Percentiles rank a stretch among this genome's conserved stretches.
These are phyloP conservation scores for Drosophila neonasuta DNA, from an alignment of 2,888 invertebrate species.

Conservation along the genomic window DNA sequence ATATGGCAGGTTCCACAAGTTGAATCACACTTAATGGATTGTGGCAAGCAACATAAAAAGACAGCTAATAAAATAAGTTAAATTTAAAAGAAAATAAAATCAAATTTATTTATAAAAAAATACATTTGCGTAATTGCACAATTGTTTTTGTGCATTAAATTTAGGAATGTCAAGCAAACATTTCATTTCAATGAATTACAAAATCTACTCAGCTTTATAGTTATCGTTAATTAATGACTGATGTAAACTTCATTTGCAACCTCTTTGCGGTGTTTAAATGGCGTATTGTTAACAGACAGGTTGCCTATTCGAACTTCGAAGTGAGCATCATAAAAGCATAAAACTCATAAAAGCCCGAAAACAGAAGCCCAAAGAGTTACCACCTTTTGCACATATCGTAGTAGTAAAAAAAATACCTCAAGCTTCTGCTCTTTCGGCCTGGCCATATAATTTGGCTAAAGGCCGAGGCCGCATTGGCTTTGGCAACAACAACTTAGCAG, in stretches of 20 bases:
- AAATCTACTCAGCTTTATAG: slow-evolving; percentile 8
- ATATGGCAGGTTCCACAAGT: slow-evolving; percentile 28
- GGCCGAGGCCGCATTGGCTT: slow-evolving; percentile 40
- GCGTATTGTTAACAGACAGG: slow-evolving; percentile 16
- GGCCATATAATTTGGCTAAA: slow-evolving; percentile 73
- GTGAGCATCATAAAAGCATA: slow-evolving; percentile 28
- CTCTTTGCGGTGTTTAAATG: slow-evolving; percentile 3
- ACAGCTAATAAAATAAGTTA: too few relatives aligned
- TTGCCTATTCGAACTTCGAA: slow-evolving; percentile 2
- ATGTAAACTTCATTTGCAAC: slow-evolving; percentile 5
- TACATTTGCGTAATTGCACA: too few relatives aligned
- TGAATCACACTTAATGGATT: too few relatives aligned
- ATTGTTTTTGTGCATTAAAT: too few relatives aligned
- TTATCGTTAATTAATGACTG: slow-evolving; percentile 17
- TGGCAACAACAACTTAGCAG: slow-evolving; percentile 26
- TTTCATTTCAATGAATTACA: not conserved
- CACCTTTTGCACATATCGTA: slow-evolving; percentile 32
- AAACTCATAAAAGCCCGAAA: slow-evolving; percentile 24
- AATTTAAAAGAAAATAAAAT: too few relatives aligned
- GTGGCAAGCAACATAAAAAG: too few relatives aligned
- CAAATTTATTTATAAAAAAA: too few relatives aligned
- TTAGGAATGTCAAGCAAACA: too few relatives aligned
- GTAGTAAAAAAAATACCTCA: slow-evolving; percentile 19
- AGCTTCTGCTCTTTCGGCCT: slow-evolving; percentile 29
- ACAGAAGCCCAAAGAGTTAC: slow-evolving; percentile 31